These are phyloP conservation scores for Vulpes lagopus DNA, from an alignment of 2,113 vertebrate genomes.

Conservation along the genomic window DNA sequence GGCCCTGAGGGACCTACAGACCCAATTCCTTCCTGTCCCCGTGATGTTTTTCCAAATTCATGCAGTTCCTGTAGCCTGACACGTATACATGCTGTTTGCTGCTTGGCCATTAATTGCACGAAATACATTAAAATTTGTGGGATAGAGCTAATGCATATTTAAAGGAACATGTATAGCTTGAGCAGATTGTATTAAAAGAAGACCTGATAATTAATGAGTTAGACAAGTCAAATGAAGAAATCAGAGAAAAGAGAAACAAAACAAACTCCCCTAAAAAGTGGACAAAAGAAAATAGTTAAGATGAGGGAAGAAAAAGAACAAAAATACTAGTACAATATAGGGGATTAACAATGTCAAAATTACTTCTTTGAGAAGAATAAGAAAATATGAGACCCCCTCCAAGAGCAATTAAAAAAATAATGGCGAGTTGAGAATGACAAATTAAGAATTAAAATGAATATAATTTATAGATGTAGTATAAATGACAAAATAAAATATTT, in stretches of 20 bases:
- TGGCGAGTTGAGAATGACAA: background rate
- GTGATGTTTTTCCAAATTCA: background rate
- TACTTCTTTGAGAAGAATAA: background rate
- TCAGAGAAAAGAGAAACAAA: background rate
- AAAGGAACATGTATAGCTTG: background rate
- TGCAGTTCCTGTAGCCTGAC: background rate
- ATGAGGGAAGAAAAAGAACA: background rate
- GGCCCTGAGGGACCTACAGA: background rate
- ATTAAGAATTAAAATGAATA: background rate
- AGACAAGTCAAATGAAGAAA: background rate
- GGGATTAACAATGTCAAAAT: background rate
- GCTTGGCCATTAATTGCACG: background rate
- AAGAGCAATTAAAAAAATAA: background rate
- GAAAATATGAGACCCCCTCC: background rate
- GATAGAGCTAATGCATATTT: background rate
- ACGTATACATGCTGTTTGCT: background rate
- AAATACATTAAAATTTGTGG: background rate
- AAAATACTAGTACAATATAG: background rate
- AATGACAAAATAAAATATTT: background rate
- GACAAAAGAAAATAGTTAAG: slow-evolving; percentile 15
- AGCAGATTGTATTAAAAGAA: background rate
- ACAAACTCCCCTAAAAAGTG: background rate
- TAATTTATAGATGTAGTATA: background rate
- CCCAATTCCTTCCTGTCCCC: too few species aligned
- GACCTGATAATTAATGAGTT: background rate